Base-by-base conservation (phyloP, 2,888 invertebrate genomes). In the Opisthograptis luteolata region DNA sequence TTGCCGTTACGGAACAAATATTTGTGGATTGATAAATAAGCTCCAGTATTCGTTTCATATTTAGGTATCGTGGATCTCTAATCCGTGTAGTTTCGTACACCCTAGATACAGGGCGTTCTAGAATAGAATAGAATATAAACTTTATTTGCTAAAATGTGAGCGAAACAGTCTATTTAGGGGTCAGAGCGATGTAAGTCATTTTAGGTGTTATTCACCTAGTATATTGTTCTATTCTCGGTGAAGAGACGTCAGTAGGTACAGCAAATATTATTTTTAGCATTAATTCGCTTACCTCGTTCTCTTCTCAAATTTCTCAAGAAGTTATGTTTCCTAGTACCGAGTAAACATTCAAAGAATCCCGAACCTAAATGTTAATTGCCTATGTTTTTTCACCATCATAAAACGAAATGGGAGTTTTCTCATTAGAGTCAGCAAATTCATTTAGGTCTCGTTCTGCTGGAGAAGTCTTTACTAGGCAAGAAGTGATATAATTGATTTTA, bases 351-450 rank as follows among this genome's bases (percentile, higher is more conserved):
- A 44, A 50, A 32, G 44, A 50, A 53, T 46, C 62, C 37, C 51
- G 28, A 61, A 72, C 68, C 65, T 67, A 59, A 60, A 47, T 49
- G 73, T 62, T 80, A 79, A 80, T 81, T 77, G 74, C 68, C 62
- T 49, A 54, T 60, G 43, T 65, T 71, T 79, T 79, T 76, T 73
- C 69, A 65, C 52, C 56, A 60, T 10, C 60, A 58, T 64, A 50
- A 53, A 60, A 56, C 68, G 66, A 76, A 83, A 78, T 78, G 65
- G 67, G 78, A 83, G 70, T 84, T 84, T 84, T 82, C 84, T 81
- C 80, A 79, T 82, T 83, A 84, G 70, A 73, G 69, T 60, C 68
- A 61, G 81, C 70, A 82, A 84, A 81, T 84, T 81, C 79, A 77
- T 81, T 84, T 81, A 77, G 72, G 62, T 70, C 64, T 58, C 58